Conservation (phyloP, 2,797 vertebrate genomes). For the Platyrinchus mystaceus region DNA sequence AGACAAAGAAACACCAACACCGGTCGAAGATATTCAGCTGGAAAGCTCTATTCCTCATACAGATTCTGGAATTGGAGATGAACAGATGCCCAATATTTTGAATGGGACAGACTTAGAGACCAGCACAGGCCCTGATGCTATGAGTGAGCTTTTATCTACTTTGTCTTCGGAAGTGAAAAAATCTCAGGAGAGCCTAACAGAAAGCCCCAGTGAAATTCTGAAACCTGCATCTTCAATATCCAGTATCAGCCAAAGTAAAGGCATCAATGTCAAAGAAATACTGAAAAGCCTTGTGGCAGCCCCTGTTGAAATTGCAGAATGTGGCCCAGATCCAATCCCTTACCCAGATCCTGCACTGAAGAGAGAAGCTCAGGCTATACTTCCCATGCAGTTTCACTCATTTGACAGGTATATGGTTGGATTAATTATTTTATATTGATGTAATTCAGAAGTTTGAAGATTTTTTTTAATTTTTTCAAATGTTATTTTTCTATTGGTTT, state of each 20-base stretch:
- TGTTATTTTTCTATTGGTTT: not conserved
- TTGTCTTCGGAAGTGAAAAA: conserved; percentile 90
- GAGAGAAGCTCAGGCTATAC: conserved; percentile 88
- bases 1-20: conserved; percentile 78
- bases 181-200: conserved; percentile 85
- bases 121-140: conserved; percentile 78
- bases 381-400: conserved; percentile 95
- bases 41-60: conserved; percentile 84
- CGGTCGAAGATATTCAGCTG: conserved; percentile 78
- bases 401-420: conserved; percentile 89
- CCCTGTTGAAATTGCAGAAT: conserved; percentile 86
- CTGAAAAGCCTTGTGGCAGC: conserved; percentile 93
- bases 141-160: conserved; percentile 89
- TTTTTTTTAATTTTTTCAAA: not conserved
- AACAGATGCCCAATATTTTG: conserved; percentile 82
- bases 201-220: conserved; percentile 80
- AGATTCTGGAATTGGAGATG: conserved; percentile 90
- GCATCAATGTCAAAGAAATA: conserved; percentile 95
- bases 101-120: conserved; percentile 86
- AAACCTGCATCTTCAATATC: conserved; percentile 85
- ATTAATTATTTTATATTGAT: conserved; percentile 3
- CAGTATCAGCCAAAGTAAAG: conserved; percentile 89
- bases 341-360: conserved; percentile 88
- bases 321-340: conserved; percentile 84
- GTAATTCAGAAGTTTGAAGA: not conserved